Evolutionary conservation across 2,797 vertebrate genomes (phyloP), one percentile per base, ranked within the genome.

Genomic region (Tolypeutes matacus): DNA sequence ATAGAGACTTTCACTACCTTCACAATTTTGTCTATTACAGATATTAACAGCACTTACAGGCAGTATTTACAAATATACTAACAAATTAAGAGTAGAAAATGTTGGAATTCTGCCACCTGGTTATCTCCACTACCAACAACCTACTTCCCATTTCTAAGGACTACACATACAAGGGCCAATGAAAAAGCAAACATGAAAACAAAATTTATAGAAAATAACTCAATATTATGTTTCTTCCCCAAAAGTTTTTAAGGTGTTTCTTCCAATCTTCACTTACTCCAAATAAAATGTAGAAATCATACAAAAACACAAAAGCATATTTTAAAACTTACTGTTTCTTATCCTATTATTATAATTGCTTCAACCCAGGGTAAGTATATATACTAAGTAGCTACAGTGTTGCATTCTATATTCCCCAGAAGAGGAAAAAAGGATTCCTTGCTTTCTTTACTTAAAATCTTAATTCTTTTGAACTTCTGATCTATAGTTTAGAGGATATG

Each of bases 1-100:
- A 90, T 11, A 70, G 51, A 95, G 34, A 72, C 9, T 29, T 83
- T 12, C 23, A 75, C 53, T 88, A 60, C 88, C 72, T 77, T 84
- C 51, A 78, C 62, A 60, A 39, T 60, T 92, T 76, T 82, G 14
- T 64, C 78, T 91, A 76, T 25, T 73, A 78, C 23, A 31, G 65
- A 94, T 92, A 89, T 80, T 72, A 62, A 86, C 3, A 77, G 29
- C 49, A 69, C 72, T 91, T 84, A 72, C 83, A 85, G 13, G 58
- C 7, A 78, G 9, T 34, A 73, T 53, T 83, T 73, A 93, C 14
- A 65, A 87, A 87, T 60, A 84, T 14, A 13, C 7, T 72, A 85
- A 90, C n/a, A 93, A 86, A 42, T 78, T 62, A 88, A 15, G 8
- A 91, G 51, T 8, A 88, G 10, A 88, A 90, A 73, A 53, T 14